A percentile compares a stretch with the other conserved stretches of the same genome.
phyloP scores from a whole-genome alignment of 2,113 vertebrate species.

The Rhodinocichla rosea region DNA sequence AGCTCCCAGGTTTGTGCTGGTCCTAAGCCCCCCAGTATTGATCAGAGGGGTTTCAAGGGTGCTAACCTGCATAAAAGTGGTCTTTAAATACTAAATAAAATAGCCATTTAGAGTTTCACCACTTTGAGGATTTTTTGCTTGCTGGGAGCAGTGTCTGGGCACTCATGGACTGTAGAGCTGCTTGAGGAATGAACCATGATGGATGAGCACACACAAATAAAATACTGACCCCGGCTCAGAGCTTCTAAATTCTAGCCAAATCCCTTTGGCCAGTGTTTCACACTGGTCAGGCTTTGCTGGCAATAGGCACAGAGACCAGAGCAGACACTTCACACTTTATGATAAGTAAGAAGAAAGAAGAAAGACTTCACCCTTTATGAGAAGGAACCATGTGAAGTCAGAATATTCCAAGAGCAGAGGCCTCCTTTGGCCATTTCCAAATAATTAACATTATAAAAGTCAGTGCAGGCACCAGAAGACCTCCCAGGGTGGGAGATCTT shows the following conservation, averaged over 20 bases:
- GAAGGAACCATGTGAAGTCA: not conserved
- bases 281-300: not conserved
- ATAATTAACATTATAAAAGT: accelerated
- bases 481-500: not conserved
- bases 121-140: not conserved
- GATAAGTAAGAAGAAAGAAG: not conserved
- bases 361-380: not conserved
- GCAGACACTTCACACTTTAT: not conserved
- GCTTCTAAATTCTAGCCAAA: not conserved
- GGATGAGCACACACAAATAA: not conserved
- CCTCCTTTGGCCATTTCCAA: not conserved
- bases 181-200: not conserved
- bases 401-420: not conserved
- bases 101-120: not conserved
- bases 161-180: not conserved
- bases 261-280: not conserved
- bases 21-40: accelerated
- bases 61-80: not conserved
- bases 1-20: not conserved
- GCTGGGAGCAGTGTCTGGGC: not conserved
- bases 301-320: not conserved
- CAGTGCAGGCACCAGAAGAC: accelerated
- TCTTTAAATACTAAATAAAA: not conserved
- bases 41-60: not conserved
- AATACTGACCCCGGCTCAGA: not conserved